Base-by-base conservation (phyloP, 2,797 vertebrate species). In the Loriculus beryllinus region DNA sequence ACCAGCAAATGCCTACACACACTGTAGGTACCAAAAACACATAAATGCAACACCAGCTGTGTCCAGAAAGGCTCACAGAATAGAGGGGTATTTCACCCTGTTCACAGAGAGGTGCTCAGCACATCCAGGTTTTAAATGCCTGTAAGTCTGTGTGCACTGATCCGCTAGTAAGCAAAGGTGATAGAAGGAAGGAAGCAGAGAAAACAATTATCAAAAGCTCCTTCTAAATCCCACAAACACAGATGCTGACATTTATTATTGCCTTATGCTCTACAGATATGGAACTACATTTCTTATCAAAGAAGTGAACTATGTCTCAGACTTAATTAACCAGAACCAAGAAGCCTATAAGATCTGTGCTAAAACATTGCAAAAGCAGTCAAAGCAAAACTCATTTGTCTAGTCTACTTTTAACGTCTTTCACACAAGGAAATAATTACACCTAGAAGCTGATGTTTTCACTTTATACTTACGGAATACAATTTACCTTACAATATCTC, bases 301-400 rank as follows among this genome's bases (percentile, higher is more conserved):
- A 86, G 54, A 68, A 82, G 67, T 64, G 56, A 95, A 76, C 85
- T 84, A 45, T 25, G 6, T 35, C 74, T 94, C 82, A 77, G 70
- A 74, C 45, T 95, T 96, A 94, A 96, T 94, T 94, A 94, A 93
- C 87, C 82, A 92, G 85, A 86, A 65, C 80, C 35, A 48, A 1
- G 0, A n/a, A 20, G n/a, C 74, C 67, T 80, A 15, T 67, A 92
- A 95, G 81, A 91, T 84, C 85, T 91, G n/a, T 86, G 56, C 45
- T 91, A 95, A 90, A 94, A 48, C 43, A 23, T 0, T 48, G 43
- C 4, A 2, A 51, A 62, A 2, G 1, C 16, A 81, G 80, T 62
- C 62, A 88, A 86, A 96, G 77, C 26, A 91, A 92, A 83, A 91
- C 43, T 82, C 28, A 57, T 84, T 84, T 40, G 37, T 57, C 29